These are phyloP conservation scores for Pagrus major DNA, from an alignment of 2,113 vertebrate species.

Conservation along the genomic window DNA sequence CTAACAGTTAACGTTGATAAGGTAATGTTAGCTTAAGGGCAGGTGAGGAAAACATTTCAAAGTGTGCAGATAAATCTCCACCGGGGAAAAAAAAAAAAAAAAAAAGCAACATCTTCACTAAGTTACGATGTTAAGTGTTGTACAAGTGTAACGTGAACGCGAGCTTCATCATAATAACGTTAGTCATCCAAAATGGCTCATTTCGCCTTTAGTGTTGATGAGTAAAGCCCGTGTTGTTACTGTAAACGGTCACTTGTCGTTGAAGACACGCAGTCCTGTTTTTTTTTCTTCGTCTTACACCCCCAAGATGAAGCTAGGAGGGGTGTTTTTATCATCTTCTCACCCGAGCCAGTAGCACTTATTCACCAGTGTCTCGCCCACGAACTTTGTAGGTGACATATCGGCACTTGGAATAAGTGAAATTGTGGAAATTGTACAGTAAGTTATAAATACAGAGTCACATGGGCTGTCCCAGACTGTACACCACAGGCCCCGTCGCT, in stretches of 20 bases:
- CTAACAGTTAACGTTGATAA: slow-evolving; percentile 19
- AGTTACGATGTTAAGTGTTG: not conserved
- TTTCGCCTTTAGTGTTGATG: not conserved
- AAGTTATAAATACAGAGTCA: slow-evolving; percentile 1
- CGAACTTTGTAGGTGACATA: not conserved
- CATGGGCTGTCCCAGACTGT: slow-evolving; percentile 21
- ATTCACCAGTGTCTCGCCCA: not conserved
- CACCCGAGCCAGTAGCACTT: not conserved
- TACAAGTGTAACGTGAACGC: not conserved
- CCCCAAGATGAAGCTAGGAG: not conserved
- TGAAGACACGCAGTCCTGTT: not conserved
- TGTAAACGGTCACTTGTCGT: not conserved
- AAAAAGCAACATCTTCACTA: not conserved
- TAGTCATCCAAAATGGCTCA: slow-evolving; percentile 3
- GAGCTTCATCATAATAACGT: slow-evolving; percentile 16
- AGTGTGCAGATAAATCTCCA: not conserved
- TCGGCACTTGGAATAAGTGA: not conserved
- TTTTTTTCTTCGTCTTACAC: not conserved
- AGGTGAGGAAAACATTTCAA: not conserved
- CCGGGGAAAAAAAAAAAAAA: too few species aligned
- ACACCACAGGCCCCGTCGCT: slow-evolving; percentile 6
- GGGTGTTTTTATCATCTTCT: not conserved
- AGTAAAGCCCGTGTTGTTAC: slow-evolving; percentile 9
- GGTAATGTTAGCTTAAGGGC: not conserved
- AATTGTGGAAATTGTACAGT: slow-evolving; percentile 12